Conservation (phyloP, 2,888 invertebrate genomes). For the Synergus itoensis region DNA sequence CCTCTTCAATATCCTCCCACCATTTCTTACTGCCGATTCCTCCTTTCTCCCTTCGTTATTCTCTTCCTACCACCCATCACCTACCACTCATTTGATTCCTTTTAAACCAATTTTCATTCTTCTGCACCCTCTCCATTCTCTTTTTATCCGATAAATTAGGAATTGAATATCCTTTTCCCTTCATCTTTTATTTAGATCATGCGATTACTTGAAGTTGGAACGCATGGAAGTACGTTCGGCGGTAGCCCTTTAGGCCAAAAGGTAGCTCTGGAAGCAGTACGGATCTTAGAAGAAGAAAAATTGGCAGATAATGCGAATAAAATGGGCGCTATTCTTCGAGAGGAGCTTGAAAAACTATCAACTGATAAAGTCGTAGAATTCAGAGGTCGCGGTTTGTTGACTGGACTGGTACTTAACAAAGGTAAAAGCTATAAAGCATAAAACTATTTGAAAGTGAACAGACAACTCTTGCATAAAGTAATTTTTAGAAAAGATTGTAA, state of each 20-base stretch:
- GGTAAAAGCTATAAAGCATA: constrained; percentile 77
- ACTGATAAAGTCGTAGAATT: constrained; percentile 83
- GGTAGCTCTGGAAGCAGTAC: constrained; percentile 86
- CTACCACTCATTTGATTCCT: no score
- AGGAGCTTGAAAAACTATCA: constrained; percentile 82
- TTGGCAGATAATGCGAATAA: constrained; percentile 86
- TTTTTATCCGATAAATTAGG: no score
- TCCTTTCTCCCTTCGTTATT: no score
- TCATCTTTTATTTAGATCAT: constrained; percentile 65
- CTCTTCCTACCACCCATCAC: no score
- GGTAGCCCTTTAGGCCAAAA: constrained; percentile 89
- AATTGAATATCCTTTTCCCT: background rate
- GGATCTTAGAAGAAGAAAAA: constrained; percentile 87
- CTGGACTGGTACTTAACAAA: constrained; percentile 86
- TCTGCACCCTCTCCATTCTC: no score
- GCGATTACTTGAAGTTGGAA: constrained; percentile 74
- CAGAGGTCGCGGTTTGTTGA: constrained; percentile 88
- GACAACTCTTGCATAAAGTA: no score
- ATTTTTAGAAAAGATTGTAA: no score
- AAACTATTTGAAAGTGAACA: background rate
- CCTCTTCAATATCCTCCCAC: no score
- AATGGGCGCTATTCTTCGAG: constrained; percentile 84
- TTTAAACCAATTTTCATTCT: no score
- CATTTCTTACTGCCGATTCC: no score
- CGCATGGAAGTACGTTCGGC: constrained; percentile 92